phyloP scores from a whole-genome alignment of 1,140 invertebrate species.

The Ceratina australensis region DNA sequence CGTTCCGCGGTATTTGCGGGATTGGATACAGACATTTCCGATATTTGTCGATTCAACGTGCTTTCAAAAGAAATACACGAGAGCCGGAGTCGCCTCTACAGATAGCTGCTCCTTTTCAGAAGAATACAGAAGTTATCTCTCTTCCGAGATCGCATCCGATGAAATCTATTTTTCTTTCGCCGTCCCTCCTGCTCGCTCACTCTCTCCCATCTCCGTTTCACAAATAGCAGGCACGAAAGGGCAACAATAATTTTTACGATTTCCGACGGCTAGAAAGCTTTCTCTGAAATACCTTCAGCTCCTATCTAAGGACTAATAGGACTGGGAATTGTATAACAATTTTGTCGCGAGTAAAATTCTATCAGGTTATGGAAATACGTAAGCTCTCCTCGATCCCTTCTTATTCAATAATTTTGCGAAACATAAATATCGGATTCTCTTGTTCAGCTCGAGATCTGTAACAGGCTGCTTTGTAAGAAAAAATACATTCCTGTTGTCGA shows the following conservation, averaged over 20 bases:
- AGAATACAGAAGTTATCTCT: constrained; percentile 61
- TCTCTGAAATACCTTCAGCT: constrained; percentile 22
- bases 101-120: constrained; percentile 36
- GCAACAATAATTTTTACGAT: constrained; percentile 57
- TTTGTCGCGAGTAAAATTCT: no score
- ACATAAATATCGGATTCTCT: no score
- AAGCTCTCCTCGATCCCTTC: no score
- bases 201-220: no score
- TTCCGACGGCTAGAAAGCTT: constrained; percentile 42
- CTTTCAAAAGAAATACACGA: constrained; percentile 45
- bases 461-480: background rate
- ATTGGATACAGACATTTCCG: background rate
- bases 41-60: constrained; percentile 36
- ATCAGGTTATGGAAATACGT: no score
- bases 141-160: constrained; percentile 45
- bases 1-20: background rate
- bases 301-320: constrained; percentile 30
- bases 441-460: background rate
- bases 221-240: constrained; percentile 35
- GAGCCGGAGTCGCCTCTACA: constrained; percentile 2
- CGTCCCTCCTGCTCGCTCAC: constrained; percentile 20
- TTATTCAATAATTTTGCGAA: no score
- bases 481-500: background rate
- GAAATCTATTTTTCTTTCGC: constrained; percentile 62
- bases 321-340: constrained; percentile 30